These are phyloP conservation scores for Asteroscopus sphinx DNA, from an alignment of 2,888 invertebrate species.

Conservation along the genomic window DNA sequence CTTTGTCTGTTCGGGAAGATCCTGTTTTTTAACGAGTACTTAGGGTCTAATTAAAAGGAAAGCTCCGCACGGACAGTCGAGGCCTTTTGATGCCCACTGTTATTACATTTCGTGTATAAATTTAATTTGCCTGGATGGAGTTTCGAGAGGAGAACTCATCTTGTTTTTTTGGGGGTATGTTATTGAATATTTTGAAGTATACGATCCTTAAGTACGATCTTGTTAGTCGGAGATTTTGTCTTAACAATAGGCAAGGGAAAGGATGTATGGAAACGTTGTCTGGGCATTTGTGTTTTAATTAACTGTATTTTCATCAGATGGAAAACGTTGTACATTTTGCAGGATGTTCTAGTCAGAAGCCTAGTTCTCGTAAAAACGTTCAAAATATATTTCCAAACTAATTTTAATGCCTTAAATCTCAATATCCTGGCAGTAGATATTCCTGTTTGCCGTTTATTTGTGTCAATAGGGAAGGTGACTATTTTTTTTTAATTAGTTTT, in stretches of 20 bases:
- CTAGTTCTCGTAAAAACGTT: no score
- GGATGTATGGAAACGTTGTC: constrained; percentile 19
- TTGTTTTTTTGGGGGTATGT: constrained; percentile 73
- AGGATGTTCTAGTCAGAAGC: no score
- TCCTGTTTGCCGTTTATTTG: no score
- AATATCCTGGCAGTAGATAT: no score
- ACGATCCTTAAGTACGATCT: constrained; percentile 64
- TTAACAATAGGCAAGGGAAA: constrained; percentile 38
- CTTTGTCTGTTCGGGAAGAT: constrained; percentile 88
- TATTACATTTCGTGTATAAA: constrained; percentile 88
- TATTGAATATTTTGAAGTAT: constrained; percentile 77
- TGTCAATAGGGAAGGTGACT: no score
- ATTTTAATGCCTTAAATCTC: no score
- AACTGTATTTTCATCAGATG: constrained; percentile 5
- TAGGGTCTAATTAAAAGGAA: constrained; percentile 90
- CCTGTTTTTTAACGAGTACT: constrained; percentile 90
- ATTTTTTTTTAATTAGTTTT: no score
- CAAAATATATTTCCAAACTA: no score
- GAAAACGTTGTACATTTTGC: background rate
- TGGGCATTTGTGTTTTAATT: constrained; percentile 3
- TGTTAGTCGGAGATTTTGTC: constrained; percentile 59
- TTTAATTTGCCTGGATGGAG: constrained; percentile 87
- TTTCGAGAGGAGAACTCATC: constrained; percentile 79
- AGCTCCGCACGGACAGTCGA: constrained; percentile 85
- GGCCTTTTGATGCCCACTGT: constrained; percentile 88